Evolutionary conservation across 2,888 invertebrate species (phyloP).

Genomic region (Latheticus oryzae): DNA sequence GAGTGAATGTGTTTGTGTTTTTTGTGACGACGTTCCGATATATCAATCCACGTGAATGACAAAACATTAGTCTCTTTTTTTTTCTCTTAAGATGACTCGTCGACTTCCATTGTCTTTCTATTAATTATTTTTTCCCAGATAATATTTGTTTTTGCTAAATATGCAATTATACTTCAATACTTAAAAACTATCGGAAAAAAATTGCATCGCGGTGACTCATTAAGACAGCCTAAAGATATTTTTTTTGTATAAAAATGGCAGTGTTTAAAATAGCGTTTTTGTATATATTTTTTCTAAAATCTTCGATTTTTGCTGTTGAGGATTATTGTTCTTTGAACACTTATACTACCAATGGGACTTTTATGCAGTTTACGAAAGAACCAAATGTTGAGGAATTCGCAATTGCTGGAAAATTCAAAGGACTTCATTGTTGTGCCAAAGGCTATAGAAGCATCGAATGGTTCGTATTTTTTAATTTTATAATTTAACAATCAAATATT

Average conservation of each 20-base stretch:
- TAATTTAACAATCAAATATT: too few relatives aligned
- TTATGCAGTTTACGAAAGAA: slow-evolving; percentile 81
- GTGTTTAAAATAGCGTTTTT: slow-evolving; percentile 14
- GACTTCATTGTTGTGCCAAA: slow-evolving; percentile 81
- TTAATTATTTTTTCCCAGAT: too few relatives aligned
- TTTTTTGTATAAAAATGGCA: slow-evolving; percentile 21
- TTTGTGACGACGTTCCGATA: too few relatives aligned
- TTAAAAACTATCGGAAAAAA: slow-evolving; percentile 11
- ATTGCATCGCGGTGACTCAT: slow-evolving; percentile 24
- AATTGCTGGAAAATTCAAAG: slow-evolving; percentile 77
- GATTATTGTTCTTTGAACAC: slow-evolving; percentile 74
- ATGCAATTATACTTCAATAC: slow-evolving; percentile 10
- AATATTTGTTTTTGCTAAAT: slow-evolving; percentile 18
- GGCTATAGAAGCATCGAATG: slow-evolving; percentile 84
- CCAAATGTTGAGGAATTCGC: slow-evolving; percentile 76
- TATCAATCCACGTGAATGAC: too few relatives aligned
- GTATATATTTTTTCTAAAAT: neutral
- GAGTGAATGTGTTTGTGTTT: too few relatives aligned
- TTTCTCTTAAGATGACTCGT: too few relatives aligned
- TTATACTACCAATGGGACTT: slow-evolving; percentile 70
- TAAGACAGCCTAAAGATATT: too few relatives aligned
- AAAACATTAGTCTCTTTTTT: too few relatives aligned
- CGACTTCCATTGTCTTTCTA: too few relatives aligned
- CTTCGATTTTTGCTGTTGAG: slow-evolving; percentile 61
- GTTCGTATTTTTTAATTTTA: slow-evolving; percentile 67